Evolutionary conservation across 2,888 invertebrate genomes (phyloP).

Genomic region (Callimorpha dominula): DNA sequence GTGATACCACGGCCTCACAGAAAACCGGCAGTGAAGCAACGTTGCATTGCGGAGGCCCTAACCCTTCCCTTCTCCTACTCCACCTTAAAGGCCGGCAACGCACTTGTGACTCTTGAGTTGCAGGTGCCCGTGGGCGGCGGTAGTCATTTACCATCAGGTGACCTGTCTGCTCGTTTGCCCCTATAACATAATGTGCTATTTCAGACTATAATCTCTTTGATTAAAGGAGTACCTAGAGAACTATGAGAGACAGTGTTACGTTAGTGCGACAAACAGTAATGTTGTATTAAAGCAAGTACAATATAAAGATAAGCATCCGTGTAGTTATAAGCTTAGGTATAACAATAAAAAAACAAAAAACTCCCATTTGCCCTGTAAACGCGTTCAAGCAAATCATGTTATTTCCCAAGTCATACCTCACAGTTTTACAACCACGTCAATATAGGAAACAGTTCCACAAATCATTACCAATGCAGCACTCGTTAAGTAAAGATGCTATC

Average conservation of each 20-base stretch:
- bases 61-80: too few species aligned
- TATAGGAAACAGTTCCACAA: slow-evolving; percentile 18
- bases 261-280: neutral
- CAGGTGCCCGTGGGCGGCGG: too few species aligned
- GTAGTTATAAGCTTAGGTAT: neutral
- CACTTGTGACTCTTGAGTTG: too few species aligned
- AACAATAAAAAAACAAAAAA: neutral
- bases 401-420: neutral
- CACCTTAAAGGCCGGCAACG: too few species aligned
- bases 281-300: neutral
- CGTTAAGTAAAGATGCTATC: slow-evolving; percentile 27
- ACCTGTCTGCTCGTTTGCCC: too few species aligned
- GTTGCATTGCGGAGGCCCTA: too few species aligned
- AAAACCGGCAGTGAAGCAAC: too few species aligned
- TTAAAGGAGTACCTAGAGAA: too few species aligned
- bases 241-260: neutral
- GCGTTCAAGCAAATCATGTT: neutral
- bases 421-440: neutral
- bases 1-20: too few species aligned
- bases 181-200: too few species aligned
- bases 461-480: slow-evolving; percentile 20
- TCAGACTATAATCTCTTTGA: too few species aligned
- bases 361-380: neutral
- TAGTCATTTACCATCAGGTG: too few species aligned
- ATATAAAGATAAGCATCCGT: neutral